phyloP scores from a whole-genome alignment of 2,113 vertebrate genomes.

The Verasper variegatus region DNA sequence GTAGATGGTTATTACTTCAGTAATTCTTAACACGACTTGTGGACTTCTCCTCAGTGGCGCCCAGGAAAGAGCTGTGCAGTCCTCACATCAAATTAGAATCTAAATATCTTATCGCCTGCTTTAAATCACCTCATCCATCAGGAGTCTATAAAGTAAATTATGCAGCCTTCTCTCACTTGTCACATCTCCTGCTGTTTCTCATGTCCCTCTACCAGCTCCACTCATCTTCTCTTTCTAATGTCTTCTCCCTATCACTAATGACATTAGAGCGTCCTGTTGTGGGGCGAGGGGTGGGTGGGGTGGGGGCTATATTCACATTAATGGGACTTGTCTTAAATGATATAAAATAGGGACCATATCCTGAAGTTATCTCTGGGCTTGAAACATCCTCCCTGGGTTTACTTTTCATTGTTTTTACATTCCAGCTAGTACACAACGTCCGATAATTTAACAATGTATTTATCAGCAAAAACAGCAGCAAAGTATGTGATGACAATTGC shows the following conservation, averaged over 20 bases:
- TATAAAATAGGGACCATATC: background rate
- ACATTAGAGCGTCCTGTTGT: conserved; percentile 28
- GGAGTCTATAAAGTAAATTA: conserved; percentile 48
- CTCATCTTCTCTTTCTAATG: conserved; percentile 46
- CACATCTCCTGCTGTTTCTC: conserved; percentile 49
- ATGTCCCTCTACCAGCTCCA: conserved; percentile 25
- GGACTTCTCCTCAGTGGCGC: background rate
- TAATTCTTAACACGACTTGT: background rate
- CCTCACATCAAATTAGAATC: conserved; percentile 46
- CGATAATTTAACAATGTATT: background rate
- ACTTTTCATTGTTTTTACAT: background rate
- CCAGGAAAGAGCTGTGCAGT: conserved; percentile 15
- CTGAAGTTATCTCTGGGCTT: background rate
- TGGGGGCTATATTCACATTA: background rate
- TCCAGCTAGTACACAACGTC: background rate
- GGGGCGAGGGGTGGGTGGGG: background rate
- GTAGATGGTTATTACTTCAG: background rate
- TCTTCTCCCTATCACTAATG: conserved; percentile 48
- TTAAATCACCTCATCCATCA: conserved; percentile 68
- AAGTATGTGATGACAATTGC: background rate
- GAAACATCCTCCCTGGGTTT: background rate
- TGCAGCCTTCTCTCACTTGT: conserved; percentile 39
- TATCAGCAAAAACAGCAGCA: background rate
- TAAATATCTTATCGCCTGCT: conserved; percentile 59
- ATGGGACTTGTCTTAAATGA: conserved; percentile 15